Conservation (phyloP, 2,113 vertebrate species). For the Halichoeres trimaculatus region DNA sequence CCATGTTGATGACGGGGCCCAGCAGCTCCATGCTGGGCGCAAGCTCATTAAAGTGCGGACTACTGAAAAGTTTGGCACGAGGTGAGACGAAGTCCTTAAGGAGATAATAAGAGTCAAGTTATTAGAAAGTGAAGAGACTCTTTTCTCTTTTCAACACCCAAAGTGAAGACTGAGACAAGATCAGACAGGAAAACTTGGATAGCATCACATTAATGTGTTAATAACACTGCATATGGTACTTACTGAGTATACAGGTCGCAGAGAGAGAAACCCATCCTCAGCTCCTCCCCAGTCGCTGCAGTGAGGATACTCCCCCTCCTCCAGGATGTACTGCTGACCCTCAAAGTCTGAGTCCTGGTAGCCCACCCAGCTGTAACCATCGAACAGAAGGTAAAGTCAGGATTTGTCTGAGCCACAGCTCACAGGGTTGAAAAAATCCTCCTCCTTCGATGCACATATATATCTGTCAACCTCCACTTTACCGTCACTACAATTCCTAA, state of each 20-base stretch:
- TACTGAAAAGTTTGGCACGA: constrained; percentile 90
- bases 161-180: background rate
- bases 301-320: constrained; percentile 92
- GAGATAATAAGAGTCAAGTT: background rate
- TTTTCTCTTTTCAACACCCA: background rate
- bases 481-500: too few species aligned
- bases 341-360: constrained; percentile 91
- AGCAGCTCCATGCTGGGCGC: constrained; percentile 87
- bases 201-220: background rate
- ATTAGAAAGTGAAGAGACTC: background rate
- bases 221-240: constrained; percentile 63
- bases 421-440: background rate
- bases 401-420: background rate
- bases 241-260: constrained; percentile 88
- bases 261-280: constrained; percentile 84
- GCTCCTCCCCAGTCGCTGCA: constrained; percentile 92
- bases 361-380: constrained; percentile 89
- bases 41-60: constrained; percentile 86
- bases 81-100: constrained; percentile 88
- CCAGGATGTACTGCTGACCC: constrained; percentile 94
- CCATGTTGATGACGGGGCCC: constrained; percentile 88
- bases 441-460: too few species aligned
- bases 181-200: background rate
- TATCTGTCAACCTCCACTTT: too few species aligned
- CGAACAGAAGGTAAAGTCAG: background rate